Evolutionary conservation across 2,797 vertebrate genomes (phyloP).

Genomic region (Echiichthys vipera): DNA sequence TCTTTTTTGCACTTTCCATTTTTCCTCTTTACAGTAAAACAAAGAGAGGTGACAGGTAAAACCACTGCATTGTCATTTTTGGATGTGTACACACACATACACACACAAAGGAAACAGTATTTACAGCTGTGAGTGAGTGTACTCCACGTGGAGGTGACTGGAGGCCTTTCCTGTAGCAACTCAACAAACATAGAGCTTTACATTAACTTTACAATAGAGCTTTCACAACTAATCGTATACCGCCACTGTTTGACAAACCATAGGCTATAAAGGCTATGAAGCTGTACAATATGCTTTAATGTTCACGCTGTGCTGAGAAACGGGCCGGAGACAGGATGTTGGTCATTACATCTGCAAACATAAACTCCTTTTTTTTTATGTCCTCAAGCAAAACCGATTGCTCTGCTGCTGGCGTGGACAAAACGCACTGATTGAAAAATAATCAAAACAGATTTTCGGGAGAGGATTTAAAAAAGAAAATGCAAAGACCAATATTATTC

Average conservation of each 20-base stretch:
- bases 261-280: slow-evolving; percentile 69
- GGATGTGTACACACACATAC: slow-evolving; percentile 83
- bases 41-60: slow-evolving; percentile 80
- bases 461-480: slow-evolving; percentile 71
- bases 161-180: slow-evolving; percentile 74
- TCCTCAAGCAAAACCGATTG: slow-evolving; percentile 62
- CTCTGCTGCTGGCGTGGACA: slow-evolving; percentile 65
- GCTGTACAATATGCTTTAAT: slow-evolving; percentile 73
- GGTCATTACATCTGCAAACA: slow-evolving; percentile 49
- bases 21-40: slow-evolving; percentile 87
- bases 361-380: slow-evolving; percentile 53
- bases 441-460: slow-evolving; percentile 72
- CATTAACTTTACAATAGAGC: slow-evolving; percentile 83
- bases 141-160: slow-evolving; percentile 69
- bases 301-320: slow-evolving; percentile 62
- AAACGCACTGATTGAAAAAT: slow-evolving; percentile 77
- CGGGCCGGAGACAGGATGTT: slow-evolving; percentile 39
- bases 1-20: slow-evolving; percentile 81
- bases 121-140: slow-evolving; percentile 81
- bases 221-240: slow-evolving; percentile 76
- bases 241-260: slow-evolving; percentile 74
- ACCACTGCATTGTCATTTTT: slow-evolving; percentile 81
- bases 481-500: slow-evolving; percentile 82
- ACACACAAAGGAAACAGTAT: slow-evolving; percentile 85
- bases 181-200: slow-evolving; percentile 82